Evolutionary conservation across 2,113 vertebrate genomes (phyloP).

Genomic region (Nicator chloris): DNA sequence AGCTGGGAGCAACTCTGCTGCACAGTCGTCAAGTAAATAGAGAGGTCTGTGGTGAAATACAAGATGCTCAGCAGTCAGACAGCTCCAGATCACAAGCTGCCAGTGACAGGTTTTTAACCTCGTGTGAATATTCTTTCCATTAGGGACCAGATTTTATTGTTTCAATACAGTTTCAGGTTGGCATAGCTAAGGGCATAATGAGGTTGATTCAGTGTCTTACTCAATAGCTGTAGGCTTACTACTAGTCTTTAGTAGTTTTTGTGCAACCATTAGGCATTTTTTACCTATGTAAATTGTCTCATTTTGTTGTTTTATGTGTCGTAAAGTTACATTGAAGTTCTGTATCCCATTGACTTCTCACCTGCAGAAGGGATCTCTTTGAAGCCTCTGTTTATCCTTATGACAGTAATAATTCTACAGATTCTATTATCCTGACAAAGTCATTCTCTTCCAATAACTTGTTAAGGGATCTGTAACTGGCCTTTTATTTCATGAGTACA

Average conservation of each 20-base stretch:
- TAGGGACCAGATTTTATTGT: not conserved
- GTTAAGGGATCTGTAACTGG: not conserved
- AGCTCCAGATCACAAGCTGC: not conserved
- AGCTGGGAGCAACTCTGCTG: not conserved
- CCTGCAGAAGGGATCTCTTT: not conserved
- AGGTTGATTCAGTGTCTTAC: not conserved
- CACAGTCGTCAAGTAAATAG: not conserved
- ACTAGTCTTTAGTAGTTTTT: not conserved
- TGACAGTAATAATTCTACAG: not conserved
- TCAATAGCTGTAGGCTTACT: rapidly evolving
- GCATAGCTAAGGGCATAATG: not conserved
- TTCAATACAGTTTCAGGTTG: not conserved
- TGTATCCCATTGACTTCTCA: rapidly evolving
- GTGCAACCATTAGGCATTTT: not conserved
- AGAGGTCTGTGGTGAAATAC: not conserved
- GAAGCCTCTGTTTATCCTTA: not conserved
- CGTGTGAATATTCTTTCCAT: not conserved
- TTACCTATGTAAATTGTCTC: not conserved
- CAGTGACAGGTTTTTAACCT: not conserved
- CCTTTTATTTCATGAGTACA: not conserved
- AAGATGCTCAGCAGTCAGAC: not conserved
- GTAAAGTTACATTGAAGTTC: not conserved
- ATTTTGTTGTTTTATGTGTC: not conserved
- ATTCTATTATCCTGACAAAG: not conserved
- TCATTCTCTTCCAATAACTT: not conserved